phyloP scores from a whole-genome alignment of 2,113 vertebrate species.

The Alaudala cheleensis region DNA sequence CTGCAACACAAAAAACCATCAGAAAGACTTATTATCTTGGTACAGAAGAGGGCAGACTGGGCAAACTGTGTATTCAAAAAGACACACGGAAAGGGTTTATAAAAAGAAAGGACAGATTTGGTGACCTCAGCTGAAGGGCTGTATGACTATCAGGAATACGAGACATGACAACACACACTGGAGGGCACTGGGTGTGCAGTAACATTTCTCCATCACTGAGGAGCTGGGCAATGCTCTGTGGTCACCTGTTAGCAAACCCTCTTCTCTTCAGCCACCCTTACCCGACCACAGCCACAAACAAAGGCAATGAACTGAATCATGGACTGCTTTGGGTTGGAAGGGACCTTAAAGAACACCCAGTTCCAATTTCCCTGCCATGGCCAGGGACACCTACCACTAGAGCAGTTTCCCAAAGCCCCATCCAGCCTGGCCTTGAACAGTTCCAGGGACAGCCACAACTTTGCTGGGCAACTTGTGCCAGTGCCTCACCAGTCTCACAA shows the following conservation, averaged over 20 bases:
- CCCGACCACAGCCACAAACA: accelerated
- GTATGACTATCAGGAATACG: background rate
- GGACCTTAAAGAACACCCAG: background rate
- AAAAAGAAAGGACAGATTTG: background rate
- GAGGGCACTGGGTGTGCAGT: background rate
- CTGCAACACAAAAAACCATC: background rate
- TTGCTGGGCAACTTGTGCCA: background rate
- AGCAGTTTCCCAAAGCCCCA: background rate
- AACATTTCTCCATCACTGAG: background rate
- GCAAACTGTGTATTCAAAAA: background rate
- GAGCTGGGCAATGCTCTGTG: accelerated
- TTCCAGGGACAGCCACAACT: background rate
- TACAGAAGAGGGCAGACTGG: background rate
- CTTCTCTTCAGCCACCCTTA: background rate
- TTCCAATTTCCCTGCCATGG: background rate
- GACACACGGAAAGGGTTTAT: background rate
- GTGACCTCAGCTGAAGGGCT: background rate
- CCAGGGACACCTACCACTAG: background rate
- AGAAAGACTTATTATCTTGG: background rate
- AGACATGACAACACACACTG: background rate
- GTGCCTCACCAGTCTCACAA: background rate
- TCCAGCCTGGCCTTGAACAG: background rate
- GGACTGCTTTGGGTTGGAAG: background rate
- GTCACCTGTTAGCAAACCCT: background rate
- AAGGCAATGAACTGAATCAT: background rate